Evolutionary conservation across 2,797 vertebrate species (phyloP).

Genomic region (Phalloptychus januarius): DNA sequence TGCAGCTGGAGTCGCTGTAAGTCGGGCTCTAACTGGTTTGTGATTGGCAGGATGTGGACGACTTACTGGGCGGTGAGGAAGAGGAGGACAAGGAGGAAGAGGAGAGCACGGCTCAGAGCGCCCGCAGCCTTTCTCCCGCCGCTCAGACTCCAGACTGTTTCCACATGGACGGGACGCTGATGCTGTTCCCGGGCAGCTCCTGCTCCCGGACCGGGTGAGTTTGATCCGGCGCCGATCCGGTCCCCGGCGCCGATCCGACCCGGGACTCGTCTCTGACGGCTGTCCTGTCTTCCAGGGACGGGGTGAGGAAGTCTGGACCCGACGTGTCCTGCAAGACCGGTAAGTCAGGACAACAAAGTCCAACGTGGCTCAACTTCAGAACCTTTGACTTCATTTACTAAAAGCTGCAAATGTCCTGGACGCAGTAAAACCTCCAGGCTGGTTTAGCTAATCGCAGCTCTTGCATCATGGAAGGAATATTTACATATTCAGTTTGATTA

Average conservation of each 20-base stretch:
- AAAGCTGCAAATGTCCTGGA: too few species aligned
- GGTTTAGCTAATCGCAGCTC: too few species aligned
- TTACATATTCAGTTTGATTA: too few species aligned
- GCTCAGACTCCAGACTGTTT: constrained; percentile 66
- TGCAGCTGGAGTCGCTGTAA: neutral
- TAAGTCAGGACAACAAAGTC: constrained; percentile 48
- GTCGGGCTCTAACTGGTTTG: neutral
- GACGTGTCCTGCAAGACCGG: constrained; percentile 76
- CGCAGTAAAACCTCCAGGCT: too few species aligned
- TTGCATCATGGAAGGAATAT: too few species aligned
- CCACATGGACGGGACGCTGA: constrained; percentile 86
- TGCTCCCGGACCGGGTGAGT: constrained; percentile 88
- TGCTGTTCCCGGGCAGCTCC: constrained; percentile 93
- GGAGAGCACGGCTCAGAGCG: constrained; percentile 51
- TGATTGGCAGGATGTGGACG: constrained; percentile 81
- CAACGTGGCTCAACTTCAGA: too few species aligned
- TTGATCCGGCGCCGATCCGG: fast-evolving
- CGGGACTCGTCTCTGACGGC: neutral
- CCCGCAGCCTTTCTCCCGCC: constrained; percentile 62
- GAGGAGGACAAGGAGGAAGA: constrained; percentile 63
- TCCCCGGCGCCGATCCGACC: too few species aligned
- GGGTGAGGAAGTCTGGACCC: constrained; percentile 64
- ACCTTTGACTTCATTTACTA: too few species aligned
- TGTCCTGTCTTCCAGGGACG: constrained; percentile 63
- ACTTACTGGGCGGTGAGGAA: constrained; percentile 80